Base-by-base conservation (phyloP, 2,888 invertebrate genomes). In the Oligia latruncula region DNA sequence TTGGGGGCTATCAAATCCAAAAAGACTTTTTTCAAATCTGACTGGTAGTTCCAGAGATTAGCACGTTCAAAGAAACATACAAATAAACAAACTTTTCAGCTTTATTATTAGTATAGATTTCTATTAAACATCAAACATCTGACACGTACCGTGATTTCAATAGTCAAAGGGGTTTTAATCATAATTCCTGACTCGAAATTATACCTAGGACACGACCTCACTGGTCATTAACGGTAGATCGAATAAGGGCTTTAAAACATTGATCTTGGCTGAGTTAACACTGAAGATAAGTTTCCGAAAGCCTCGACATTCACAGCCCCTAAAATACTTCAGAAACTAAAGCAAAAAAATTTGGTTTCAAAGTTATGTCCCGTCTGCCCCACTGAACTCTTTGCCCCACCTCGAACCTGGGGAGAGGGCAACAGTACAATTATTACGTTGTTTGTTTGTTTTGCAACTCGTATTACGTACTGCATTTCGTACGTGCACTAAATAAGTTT, bases 401-500 rank as follows among this genome's bases (percentile, higher is more conserved):
- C 72, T 78, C 40, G 88, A 85, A 88, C 89, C 91, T 87, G 79
- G 90, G 86, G 90, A 89, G 81, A 89, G 82, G 87, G 88, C 90
- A 90, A 88, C 90, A 85, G 89, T 89, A 91, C 92, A 92, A 93
- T 93, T 93, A 93, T 93, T 92, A 92, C 90, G 76, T 87, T 89
- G 90, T 90, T 90, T 92, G 92, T 90, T 93, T 93, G 92, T 93
- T 93, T 90, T 91, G 89, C 89, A 91, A 92, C 91, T 91, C 88
- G 88, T 90, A 90, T 90, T 90, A 92, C 71, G n/a, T 20, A 71
- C 91, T 92, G 92, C 90, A 90, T 90, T 90, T 88, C 78, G 89
- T 90, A 90, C 91, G 91, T 92, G 92, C 86, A 91, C 90, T 90
- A 90, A 92, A 92, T 91, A 90, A 89, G 87, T 87, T 87, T 81